Percentiles rank a stretch among this genome's conserved stretches.
phyloP scores from a whole-genome alignment of 2,113 vertebrate species.

The Scopus umbretta region DNA sequence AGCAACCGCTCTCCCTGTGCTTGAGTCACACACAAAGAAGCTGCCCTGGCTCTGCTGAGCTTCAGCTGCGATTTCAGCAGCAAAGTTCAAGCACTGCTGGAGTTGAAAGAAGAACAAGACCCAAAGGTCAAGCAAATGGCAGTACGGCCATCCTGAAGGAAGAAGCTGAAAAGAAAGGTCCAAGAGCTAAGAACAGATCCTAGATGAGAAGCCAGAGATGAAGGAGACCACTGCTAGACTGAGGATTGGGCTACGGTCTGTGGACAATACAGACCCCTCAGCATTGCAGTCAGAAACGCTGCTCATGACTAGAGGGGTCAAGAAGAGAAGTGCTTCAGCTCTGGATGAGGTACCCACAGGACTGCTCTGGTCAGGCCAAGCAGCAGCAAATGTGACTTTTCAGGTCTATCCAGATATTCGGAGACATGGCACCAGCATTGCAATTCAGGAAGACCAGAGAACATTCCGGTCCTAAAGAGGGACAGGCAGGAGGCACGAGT shows the following conservation, averaged over 20 bases:
- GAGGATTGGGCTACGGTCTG: not conserved
- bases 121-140: not conserved
- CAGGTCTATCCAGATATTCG: not conserved
- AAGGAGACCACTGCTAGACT: not conserved
- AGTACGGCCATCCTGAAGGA: not conserved
- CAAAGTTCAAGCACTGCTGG: not conserved
- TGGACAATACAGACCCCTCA: not conserved
- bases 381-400: not conserved
- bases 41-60: not conserved
- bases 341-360: not conserved
- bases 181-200: not conserved
- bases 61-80: not conserved
- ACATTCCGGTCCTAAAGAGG: not conserved
- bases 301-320: not conserved
- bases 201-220: not conserved
- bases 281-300: not conserved
- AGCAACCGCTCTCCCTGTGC: fast-evolving
- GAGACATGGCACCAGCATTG: not conserved
- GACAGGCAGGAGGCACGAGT: not conserved
- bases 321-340: not conserved
- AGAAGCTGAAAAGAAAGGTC: not conserved
- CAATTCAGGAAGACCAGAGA: not conserved
- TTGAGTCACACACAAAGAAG: fast-evolving
- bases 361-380: not conserved
- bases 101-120: not conserved